Percentiles rank a stretch among this genome's conserved stretches.
Conservation (phyloP, 2,888 invertebrate species). For the Ochlodes sylvanus region DNA sequence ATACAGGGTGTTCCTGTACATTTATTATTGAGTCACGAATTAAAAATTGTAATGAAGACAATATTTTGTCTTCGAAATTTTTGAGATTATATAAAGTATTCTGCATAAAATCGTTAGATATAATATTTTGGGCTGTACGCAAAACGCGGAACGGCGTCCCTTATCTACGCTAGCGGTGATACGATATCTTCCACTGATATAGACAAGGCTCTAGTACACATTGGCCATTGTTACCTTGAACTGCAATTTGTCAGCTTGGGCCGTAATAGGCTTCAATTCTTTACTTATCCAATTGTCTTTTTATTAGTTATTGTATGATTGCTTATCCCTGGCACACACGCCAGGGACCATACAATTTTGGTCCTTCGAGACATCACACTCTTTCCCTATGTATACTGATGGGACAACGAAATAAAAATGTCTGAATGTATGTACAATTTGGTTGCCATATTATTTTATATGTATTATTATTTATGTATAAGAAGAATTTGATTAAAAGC, state of each 20-base stretch:
- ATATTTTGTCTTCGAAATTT: not conserved
- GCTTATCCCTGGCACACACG: not conserved
- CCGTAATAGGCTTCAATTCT: constrained; percentile 42
- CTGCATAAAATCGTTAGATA: constrained; percentile 35
- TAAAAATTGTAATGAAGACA: not conserved
- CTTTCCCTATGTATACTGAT: constrained; percentile 21
- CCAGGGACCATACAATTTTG: not conserved
- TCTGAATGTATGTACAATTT: constrained; percentile 53
- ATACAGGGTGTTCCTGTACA: not conserved
- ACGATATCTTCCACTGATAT: constrained; percentile 41
- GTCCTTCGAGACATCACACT: constrained; percentile 17
- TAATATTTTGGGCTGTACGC: constrained; percentile 38
- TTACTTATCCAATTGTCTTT: not conserved
- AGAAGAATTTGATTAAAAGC: constrained; percentile 39
- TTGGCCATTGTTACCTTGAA: constrained; percentile 29
- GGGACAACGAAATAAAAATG: constrained; percentile 28
- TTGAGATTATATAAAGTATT: constrained; percentile 36
- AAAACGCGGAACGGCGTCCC: constrained; percentile 37
- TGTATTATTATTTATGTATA: constrained; percentile 39
- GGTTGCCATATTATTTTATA: constrained; percentile 59
- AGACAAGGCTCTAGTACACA: constrained; percentile 27
- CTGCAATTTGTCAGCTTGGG: constrained; percentile 39
- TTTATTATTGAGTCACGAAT: constrained; percentile 15
- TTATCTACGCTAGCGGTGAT: constrained; percentile 45
- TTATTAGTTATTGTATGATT: not conserved